These are phyloP conservation scores for Anniella stebbinsi DNA, from an alignment of 2,797 vertebrate species.

Conservation along the genomic window DNA sequence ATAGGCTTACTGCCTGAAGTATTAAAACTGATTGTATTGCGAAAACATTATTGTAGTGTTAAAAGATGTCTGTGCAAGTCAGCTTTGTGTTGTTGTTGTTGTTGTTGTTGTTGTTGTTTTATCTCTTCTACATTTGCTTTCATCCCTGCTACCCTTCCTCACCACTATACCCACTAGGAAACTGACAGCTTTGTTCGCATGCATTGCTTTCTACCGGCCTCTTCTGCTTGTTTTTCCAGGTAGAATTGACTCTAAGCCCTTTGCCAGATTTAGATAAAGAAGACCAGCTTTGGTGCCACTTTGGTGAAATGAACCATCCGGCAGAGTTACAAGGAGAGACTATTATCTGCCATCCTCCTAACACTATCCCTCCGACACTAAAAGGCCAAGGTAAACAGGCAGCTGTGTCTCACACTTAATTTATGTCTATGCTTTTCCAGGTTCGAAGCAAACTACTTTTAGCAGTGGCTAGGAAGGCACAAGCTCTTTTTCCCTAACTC, in stretches of 20 bases:
- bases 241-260: slow-evolving; percentile 79
- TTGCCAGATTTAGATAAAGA: slow-evolving; percentile 70
- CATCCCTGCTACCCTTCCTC: neutral
- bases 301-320: slow-evolving; percentile 59
- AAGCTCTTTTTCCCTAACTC: neutral
- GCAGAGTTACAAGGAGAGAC: slow-evolving; percentile 65
- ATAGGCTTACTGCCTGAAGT: no score
- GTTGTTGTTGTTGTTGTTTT: no score
- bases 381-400: slow-evolving; percentile 84
- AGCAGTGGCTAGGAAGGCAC: neutral
- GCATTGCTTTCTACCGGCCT: neutral
- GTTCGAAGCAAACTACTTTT: neutral
- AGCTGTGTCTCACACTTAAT: neutral
- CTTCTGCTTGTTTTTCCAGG: slow-evolving; percentile 68
- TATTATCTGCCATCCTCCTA: slow-evolving; percentile 75
- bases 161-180: no score
- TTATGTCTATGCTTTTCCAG: neutral
- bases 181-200: neutral
- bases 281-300: slow-evolving; percentile 76
- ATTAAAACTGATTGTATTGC: no score
- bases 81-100: neutral
- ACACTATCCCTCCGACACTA: slow-evolving; percentile 83
- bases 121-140: neutral
- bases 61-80: neutral
- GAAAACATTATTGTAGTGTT: neutral